phyloP scores from a whole-genome alignment of 2,888 invertebrate genomes.

The Coenonympha glycerion region DNA sequence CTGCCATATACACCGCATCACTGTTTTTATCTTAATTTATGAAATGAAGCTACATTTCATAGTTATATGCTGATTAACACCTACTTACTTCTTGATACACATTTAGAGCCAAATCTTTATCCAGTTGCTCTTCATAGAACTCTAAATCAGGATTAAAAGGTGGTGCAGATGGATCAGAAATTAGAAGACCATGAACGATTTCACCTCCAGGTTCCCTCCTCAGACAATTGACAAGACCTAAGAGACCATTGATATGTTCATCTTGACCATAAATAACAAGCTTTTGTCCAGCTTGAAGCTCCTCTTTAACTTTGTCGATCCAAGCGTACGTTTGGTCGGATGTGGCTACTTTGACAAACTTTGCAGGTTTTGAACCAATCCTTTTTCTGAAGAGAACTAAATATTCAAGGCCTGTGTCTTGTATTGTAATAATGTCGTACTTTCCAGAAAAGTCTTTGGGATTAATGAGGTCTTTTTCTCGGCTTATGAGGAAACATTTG shows the following conservation, averaged over 20 bases:
- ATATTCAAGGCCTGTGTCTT: conserved; percentile 69
- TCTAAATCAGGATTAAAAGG: conserved; percentile 78
- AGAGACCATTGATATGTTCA: conserved; percentile 83
- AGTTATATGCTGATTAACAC: too few species aligned
- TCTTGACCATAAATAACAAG: conserved; percentile 81
- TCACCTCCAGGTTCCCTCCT: conserved; percentile 86
- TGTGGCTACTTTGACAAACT: conserved; percentile 62
- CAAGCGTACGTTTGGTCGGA: conserved; percentile 64
- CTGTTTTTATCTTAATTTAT: too few species aligned
- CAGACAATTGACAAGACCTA: conserved; percentile 93
- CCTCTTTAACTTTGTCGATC: conserved; percentile 70
- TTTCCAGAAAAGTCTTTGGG: conserved; percentile 55
- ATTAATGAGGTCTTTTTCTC: conserved; percentile 73
- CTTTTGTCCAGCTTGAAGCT: conserved; percentile 61
- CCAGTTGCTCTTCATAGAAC: conserved; percentile 79
- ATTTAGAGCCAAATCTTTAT: conserved; percentile 86
- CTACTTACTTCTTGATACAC: conserved; percentile 79
- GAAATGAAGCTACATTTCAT: too few species aligned
- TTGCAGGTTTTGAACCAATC: conserved; percentile 58
- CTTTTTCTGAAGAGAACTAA: conserved; percentile 73
- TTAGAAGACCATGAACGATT: conserved; percentile 77
- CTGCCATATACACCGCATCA: too few species aligned
- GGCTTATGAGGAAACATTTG: conserved; percentile 77
- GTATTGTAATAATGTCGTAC: conserved; percentile 67
- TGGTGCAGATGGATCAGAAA: conserved; percentile 79